A percentile compares a stretch with the other conserved stretches of the same genome.
Evolutionary conservation across 2,888 invertebrate species (phyloP).

Genomic region (Trissolcus brochymenae): DNA sequence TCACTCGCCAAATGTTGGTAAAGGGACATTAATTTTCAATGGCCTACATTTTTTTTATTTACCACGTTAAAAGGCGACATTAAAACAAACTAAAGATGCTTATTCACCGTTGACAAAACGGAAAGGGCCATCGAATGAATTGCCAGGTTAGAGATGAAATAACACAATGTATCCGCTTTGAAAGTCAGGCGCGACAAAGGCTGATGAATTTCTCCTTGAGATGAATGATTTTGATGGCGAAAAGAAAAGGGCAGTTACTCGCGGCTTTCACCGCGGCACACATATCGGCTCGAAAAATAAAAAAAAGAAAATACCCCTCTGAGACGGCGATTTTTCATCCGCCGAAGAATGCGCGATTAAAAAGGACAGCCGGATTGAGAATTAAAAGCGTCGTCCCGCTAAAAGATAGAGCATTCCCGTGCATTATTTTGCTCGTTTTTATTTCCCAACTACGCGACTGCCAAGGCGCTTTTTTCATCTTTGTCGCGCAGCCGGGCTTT

Average conservation of each 20-base stretch:
- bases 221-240: constrained; percentile 39
- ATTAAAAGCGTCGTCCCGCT: constrained; percentile 69
- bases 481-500: constrained; percentile 14
- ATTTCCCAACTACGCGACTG: constrained; percentile 55
- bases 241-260: constrained; percentile 39
- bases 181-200: constrained; percentile 13
- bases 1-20: too few relatives aligned
- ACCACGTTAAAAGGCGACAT: not conserved
- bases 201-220: constrained; percentile 30
- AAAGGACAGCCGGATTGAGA: constrained; percentile 63
- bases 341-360: constrained; percentile 64
- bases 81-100: constrained; percentile 22
- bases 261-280: constrained; percentile 10
- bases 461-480: constrained; percentile 29
- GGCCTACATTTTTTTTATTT: too few relatives aligned
- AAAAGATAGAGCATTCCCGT: constrained; percentile 68
- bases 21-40: too few relatives aligned
- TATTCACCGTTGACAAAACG: constrained; percentile 16
- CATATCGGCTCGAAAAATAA: not conserved
- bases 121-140: constrained; percentile 8
- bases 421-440: constrained; percentile 60
- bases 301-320: constrained; percentile 6
- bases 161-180: constrained; percentile 26
- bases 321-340: constrained; percentile 46
- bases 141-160: constrained; percentile 13